Percentiles rank a stretch among this genome's conserved stretches.
Conservation (phyloP, 2,797 vertebrate genomes). For the Neosilurus mollespiculum region DNA sequence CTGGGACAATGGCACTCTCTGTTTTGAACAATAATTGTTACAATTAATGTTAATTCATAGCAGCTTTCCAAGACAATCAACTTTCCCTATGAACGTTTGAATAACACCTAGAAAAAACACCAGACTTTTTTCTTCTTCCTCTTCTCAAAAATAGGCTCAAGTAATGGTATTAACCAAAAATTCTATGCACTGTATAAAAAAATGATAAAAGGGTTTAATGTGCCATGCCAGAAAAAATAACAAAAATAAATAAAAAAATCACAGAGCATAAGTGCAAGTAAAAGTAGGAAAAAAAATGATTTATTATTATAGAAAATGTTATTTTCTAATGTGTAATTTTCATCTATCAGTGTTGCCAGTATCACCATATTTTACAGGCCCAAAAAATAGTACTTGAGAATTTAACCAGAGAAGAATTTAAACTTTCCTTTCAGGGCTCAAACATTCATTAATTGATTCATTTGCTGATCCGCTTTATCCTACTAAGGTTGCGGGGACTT, state of each 20-base stretch:
- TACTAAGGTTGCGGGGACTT: no score
- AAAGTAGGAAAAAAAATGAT: not conserved
- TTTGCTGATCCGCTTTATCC: no score
- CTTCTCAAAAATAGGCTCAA: not conserved
- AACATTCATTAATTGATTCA: not conserved
- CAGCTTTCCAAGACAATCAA: constrained; percentile 63
- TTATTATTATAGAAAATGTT: not conserved
- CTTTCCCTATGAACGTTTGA: constrained; percentile 55
- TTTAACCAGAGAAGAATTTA: not conserved
- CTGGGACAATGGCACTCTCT: constrained; percentile 65
- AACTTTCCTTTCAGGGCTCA: not conserved
- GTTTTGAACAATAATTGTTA: constrained; percentile 61
- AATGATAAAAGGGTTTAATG: not conserved
- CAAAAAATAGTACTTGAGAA: not conserved
- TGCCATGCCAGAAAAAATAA: not conserved
- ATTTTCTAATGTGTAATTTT: not conserved
- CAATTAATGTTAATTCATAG: constrained; percentile 55
- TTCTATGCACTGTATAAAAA: not conserved
- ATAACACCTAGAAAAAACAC: constrained; percentile 3
- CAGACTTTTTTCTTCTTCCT: not conserved
- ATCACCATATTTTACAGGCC: not conserved
- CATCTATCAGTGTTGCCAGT: not conserved
- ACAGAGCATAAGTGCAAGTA: not conserved
- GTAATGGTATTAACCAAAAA: not conserved
- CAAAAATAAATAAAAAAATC: not conserved